phyloP scores from a whole-genome alignment of 2,113 vertebrate genomes.

The Seriola quinqueradiata region DNA sequence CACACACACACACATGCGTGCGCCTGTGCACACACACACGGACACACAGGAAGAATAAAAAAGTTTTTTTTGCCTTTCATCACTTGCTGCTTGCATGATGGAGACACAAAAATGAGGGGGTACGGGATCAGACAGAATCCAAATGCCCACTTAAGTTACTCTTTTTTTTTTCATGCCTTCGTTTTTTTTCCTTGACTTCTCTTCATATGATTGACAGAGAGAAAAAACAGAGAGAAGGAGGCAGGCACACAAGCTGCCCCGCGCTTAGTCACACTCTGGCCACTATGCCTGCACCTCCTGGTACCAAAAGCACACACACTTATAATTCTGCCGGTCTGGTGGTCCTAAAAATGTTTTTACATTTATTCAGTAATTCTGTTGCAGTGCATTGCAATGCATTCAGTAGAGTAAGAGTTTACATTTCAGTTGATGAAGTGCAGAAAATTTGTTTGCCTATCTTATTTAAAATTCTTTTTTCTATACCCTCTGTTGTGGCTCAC shows the following conservation, averaged over 20 bases:
- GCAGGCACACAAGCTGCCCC: slow-evolving; percentile 59
- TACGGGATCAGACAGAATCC: slow-evolving; percentile 45
- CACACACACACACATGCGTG: not conserved
- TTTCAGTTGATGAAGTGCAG: not conserved
- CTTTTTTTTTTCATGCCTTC: not conserved
- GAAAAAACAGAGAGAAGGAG: slow-evolving; percentile 21
- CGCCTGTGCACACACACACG: not conserved
- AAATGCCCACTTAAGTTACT: slow-evolving; percentile 57
- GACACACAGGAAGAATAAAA: not conserved
- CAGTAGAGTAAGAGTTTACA: not conserved
- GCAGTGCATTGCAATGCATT: not conserved
- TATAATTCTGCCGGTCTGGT: not conserved
- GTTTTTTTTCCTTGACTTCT: slow-evolving; percentile 25
- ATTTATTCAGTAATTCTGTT: not conserved
- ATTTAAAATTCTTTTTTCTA: not conserved
- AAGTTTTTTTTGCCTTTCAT: slow-evolving; percentile 46
- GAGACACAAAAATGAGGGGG: slow-evolving; percentile 48
- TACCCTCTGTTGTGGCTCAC: not conserved
- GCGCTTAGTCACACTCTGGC: slow-evolving; percentile 69
- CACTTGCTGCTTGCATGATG: slow-evolving; percentile 40
- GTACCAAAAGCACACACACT: slow-evolving; percentile 45
- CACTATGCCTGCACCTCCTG: slow-evolving; percentile 64
- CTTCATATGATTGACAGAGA: slow-evolving; percentile 26
- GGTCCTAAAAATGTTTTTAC: not conserved
- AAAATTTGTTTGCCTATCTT: not conserved